phyloP scores from a whole-genome alignment of 1,140 invertebrate species.

The Diachasmimorpha longicaudata region DNA sequence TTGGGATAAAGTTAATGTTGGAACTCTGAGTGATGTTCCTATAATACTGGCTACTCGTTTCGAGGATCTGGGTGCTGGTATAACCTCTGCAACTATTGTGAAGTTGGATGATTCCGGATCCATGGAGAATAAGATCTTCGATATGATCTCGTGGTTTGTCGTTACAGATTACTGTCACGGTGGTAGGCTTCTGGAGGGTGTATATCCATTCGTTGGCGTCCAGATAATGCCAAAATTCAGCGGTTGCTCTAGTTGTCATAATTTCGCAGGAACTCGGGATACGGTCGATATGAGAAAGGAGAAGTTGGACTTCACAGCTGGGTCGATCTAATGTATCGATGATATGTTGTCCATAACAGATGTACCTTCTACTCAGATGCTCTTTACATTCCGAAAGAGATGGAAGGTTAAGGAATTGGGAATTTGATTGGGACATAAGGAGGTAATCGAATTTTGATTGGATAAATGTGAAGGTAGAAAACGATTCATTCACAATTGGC shows the following conservation, averaged over 20 bases:
- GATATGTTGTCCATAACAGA: not conserved
- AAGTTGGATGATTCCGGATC: conserved; percentile 8
- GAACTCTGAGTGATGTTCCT: not conserved
- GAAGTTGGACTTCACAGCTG: not conserved
- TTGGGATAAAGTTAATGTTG: too few species aligned
- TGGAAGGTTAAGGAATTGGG: conserved; percentile 15
- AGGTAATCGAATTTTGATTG: not conserved
- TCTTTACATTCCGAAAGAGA: conserved; percentile 16
- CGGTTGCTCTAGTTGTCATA: conserved; percentile 13
- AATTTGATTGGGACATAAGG: conserved; percentile 21
- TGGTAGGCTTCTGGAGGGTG: conserved; percentile 21
- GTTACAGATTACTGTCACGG: conserved; percentile 13
- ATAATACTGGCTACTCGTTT: not conserved
- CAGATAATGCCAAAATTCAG: conserved; percentile 21
- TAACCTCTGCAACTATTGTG: conserved; percentile 15
- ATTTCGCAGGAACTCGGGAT: not conserved
- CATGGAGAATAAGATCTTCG: not conserved
- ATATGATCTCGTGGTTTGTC: not conserved
- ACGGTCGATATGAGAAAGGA: not conserved
- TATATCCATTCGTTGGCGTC: conserved; percentile 21
- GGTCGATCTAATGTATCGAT: not conserved
- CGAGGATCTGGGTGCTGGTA: not conserved
- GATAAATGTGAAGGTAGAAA: not conserved
- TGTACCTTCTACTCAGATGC: not conserved
- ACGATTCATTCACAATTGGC: not conserved